phyloP scores from a whole-genome alignment of 1,140 invertebrate genomes.

The Drosophila melanica region DNA sequence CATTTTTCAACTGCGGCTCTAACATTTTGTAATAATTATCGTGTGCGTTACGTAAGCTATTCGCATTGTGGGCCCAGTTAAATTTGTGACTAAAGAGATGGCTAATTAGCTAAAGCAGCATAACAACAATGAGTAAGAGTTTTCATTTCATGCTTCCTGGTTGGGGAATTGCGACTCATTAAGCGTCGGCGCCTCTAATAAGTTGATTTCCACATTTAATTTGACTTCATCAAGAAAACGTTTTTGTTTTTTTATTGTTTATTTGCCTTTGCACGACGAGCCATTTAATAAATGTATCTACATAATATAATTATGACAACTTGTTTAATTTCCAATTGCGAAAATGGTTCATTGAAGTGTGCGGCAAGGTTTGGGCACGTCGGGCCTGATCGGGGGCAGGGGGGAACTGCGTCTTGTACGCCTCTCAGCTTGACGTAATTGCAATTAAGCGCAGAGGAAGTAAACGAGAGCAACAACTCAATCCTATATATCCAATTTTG shows the following conservation, averaged over 20 bases:
- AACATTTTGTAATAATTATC: not conserved
- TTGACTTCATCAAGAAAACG: constrained; percentile 57
- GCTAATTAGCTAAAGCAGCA: constrained; percentile 3
- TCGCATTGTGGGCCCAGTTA: not conserved
- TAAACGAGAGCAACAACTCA: constrained; percentile 45
- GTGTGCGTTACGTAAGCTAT: not conserved
- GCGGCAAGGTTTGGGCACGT: not conserved
- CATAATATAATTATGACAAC: constrained; percentile 68
- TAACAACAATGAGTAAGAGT: not conserved
- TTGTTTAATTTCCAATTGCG: constrained; percentile 65
- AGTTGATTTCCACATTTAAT: constrained; percentile 73
- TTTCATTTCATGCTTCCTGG: constrained; percentile 27
- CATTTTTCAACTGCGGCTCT: no score
- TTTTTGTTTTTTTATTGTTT: constrained; percentile 9
- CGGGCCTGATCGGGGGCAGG: no score
- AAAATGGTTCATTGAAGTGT: constrained; percentile 32
- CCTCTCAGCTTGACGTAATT: constrained; percentile 63
- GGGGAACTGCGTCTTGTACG: not conserved
- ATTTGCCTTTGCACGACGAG: constrained; percentile 3
- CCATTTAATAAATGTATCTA: constrained; percentile 44
- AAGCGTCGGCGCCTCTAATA: constrained; percentile 45
- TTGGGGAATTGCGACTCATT: constrained; percentile 26
- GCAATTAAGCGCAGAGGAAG: constrained; percentile 74
- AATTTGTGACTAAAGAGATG: constrained; percentile 10
- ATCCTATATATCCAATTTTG: constrained; percentile 27